Conservation (phyloP, 2,113 vertebrate species). For the Scytalopus superciliaris region DNA sequence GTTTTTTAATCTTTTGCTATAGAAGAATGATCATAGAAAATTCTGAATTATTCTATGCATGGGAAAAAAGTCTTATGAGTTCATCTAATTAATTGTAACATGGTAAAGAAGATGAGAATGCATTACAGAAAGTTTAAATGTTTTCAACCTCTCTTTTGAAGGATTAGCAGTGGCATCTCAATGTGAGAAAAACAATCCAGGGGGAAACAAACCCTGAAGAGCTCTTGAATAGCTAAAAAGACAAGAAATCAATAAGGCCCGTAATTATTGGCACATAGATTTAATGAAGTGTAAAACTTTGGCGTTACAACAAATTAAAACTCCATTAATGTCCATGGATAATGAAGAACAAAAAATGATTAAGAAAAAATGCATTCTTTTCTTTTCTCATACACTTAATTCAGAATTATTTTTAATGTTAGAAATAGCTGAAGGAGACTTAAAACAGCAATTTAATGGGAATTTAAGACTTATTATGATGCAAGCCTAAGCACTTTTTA, state of each 20-base stretch:
- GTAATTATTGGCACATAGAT: constrained; percentile 33
- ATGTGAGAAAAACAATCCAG: constrained; percentile 47
- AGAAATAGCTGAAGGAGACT: background rate
- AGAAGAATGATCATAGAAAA: background rate
- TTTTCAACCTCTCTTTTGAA: constrained; percentile 30
- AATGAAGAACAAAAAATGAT: constrained; percentile 34
- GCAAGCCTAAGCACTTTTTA: background rate
- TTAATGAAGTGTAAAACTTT: constrained; percentile 48
- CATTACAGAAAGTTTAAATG: constrained; percentile 28
- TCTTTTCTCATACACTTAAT: background rate
- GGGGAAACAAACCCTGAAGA: constrained; percentile 21
- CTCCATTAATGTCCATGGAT: constrained; percentile 35
- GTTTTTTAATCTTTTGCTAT: background rate
- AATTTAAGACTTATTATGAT: background rate
- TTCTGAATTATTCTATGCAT: background rate
- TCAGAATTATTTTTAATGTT: background rate
- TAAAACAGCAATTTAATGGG: background rate
- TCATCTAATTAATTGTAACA: constrained; percentile 33
- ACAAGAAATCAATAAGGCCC: constrained; percentile 33
- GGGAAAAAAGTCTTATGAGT: background rate
- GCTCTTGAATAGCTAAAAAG: constrained; percentile 53
- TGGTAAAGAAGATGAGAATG: background rate
- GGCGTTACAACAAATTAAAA: constrained; percentile 66
- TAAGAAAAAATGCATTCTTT: background rate
- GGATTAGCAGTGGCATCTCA: constrained; percentile 20